Evolutionary conservation across 2,797 vertebrate genomes (phyloP), one percentile per base, ranked within the genome.

Genomic region (Rhynchotus rufescens): DNA sequence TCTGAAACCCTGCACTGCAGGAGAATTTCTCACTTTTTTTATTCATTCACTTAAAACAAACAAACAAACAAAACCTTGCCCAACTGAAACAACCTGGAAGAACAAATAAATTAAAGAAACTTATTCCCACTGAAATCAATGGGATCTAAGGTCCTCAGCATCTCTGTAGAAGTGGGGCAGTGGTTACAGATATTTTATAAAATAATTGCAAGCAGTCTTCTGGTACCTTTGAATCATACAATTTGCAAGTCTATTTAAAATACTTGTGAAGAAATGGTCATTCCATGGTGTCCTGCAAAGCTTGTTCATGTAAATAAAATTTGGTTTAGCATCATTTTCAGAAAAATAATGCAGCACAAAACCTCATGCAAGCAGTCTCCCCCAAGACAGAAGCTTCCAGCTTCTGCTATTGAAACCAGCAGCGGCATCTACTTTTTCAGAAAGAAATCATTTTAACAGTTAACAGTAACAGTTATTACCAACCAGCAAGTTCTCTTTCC

Each of bases 281-380:
- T 17, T 45, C 72, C 65, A 45, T 2, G 11, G 82, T 7, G 89
- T 85, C 91, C 92, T 91, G 85, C 54, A 64, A 78, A 92, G 93
- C 57, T 36, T 6, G 20, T 3, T 79, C 83, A 12, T 51, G 34
- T 80, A 92, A 95, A 89, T 90, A 93, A 59, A 69, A 80, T 92
- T 69, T 89, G 26, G 44, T 54, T 85, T 68, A 65, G 84, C 72
- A 80, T 87, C 86, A 93, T 92, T 91, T 95, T 85, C 96, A 95
- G 92, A 61, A 93, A 88, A 93, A 84, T 78, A 93, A 89, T 67
- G 87, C 87, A 88, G 87, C 71, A 91, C 68, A 94, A 95, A 93
- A 90, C 82, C 84, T 93, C 93, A 92, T 88, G 80, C 45, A 74
- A 86, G 64, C 56, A 25, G 81, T 26, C 23, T 77, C 81, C 84